Evolutionary conservation across 2,113 vertebrate genomes (phyloP).

Genomic region (Myrmophylax atrothorax): DNA sequence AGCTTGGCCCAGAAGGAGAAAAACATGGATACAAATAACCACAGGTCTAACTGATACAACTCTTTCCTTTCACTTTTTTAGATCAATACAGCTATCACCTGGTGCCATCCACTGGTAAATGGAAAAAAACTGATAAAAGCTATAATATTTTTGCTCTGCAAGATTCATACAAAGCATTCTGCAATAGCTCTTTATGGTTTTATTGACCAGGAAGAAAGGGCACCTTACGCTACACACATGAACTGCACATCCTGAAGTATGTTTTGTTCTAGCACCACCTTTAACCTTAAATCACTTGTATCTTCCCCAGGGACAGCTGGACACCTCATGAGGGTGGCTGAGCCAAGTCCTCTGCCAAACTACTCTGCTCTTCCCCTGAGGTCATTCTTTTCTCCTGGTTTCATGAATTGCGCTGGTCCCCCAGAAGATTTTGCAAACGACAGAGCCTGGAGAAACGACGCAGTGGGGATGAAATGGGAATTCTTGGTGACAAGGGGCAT

Average conservation of each 20-base stretch:
- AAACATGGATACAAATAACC: not conserved
- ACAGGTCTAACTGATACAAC: not conserved
- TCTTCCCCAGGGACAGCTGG: not conserved
- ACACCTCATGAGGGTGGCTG: not conserved
- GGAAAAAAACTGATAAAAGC: not conserved
- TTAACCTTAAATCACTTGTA: not conserved
- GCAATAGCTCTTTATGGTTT: not conserved
- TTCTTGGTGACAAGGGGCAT: not conserved
- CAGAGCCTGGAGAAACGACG: not conserved
- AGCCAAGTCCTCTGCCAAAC: not conserved
- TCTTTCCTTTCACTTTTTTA: not conserved
- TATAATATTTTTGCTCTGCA: not conserved
- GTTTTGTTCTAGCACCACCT: not conserved
- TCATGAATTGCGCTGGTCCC: not conserved
- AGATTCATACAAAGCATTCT: not conserved
- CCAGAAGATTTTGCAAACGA: accelerated
- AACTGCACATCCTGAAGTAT: not conserved
- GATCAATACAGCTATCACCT: not conserved
- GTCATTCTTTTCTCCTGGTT: not conserved
- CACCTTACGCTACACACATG: not conserved
- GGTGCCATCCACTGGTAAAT: conserved; percentile 15
- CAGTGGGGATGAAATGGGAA: not conserved
- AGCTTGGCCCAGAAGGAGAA: not conserved
- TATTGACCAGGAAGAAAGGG: not conserved
- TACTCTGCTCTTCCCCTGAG: not conserved